These are phyloP conservation scores for Anarsia innoxiella DNA, from an alignment of 2,888 invertebrate genomes.

Conservation along the genomic window DNA sequence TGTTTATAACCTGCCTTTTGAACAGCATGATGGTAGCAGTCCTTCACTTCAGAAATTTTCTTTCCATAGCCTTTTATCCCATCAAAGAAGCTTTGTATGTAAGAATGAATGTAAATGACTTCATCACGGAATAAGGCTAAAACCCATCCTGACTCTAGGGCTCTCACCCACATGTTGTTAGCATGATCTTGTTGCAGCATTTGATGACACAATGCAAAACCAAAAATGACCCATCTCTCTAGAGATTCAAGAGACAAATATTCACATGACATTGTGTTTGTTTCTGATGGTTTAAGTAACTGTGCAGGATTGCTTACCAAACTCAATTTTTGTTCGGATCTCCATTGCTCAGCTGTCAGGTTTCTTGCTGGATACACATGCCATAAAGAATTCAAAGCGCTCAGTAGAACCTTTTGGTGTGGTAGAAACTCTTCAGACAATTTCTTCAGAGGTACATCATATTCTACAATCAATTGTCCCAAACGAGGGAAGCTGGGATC, in stretches of 20 bases:
- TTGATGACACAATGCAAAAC: constrained; percentile 92
- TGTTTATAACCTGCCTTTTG: constrained; percentile 94
- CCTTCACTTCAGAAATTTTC: constrained; percentile 95
- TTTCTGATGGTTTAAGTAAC: constrained; percentile 93
- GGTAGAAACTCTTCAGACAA: constrained; percentile 97
- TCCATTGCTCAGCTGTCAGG: constrained; percentile 94
- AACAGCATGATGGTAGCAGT: constrained; percentile 91
- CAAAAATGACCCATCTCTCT: constrained; percentile 98
- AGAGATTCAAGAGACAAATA: constrained; percentile 95
- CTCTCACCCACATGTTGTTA: constrained; percentile 92
- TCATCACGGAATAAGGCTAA: constrained; percentile 97
- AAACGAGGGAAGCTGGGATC: constrained; percentile 95
- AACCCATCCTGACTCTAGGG: constrained; percentile 95
- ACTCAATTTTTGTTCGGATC: constrained; percentile 93
- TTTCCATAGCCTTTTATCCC: constrained; percentile 95
- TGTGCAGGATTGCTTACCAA: constrained; percentile 96
- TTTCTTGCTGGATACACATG: constrained; percentile 93
- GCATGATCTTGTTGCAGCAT: constrained; percentile 89
- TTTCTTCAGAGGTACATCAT: constrained; percentile 96
- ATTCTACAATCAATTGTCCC: constrained; percentile 98
- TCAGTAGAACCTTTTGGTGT: constrained; percentile 89
- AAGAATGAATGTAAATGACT: constrained; percentile 95
- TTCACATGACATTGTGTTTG: constrained; percentile 98
- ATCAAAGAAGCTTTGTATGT: constrained; percentile 95
- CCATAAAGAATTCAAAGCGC: constrained; percentile 91